Evolutionary conservation across 2,888 invertebrate genomes (phyloP), one percentile per base, ranked within the genome.

Genomic region (Leptopterna dolabrata): DNA sequence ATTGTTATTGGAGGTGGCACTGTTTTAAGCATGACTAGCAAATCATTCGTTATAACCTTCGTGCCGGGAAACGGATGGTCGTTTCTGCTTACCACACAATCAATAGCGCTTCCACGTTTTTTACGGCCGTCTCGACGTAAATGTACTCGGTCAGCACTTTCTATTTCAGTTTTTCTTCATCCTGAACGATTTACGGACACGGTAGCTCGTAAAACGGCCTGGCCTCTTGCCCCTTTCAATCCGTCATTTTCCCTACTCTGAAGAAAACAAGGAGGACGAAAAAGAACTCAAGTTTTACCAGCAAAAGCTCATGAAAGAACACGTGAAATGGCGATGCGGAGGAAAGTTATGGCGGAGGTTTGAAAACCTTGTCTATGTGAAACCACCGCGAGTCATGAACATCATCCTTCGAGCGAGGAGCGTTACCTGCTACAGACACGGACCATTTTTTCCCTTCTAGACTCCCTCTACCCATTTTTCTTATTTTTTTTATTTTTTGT

Each of bases 381-480:
- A 63, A 63, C 24, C 63, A 63, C 63, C 63, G 63, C 63, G 24
- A 63, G 63, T 63, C 63, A 63, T 63, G 63, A 63, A 63, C 63
- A 24, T 63, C 63, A 63, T 63, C 63, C 63, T 24, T 19, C 19
- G 63, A 63, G 63, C 63, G 19, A 19, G 63, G 24, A 63, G 63
- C 63, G 19, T 63, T 63, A 63, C 63, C 63, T 63, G 63, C 63
- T 63, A 63, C 63, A 63, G 63, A 63, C 63, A 63, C 63, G 63
- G 63, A 63, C 63, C 63, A 63, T 63, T 63, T 63, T 63, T 63
- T 73, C 36, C 19, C 36, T 7, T 7, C 7, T 36, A 73, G 41
- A 24, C 45, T 45, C 45, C 27, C 27, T n/a, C n/a, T n/a, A n/a
- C n/a, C 36, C 16, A 11, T 78, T 45, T 41, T 45, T 78, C 41